Evolutionary conservation across 1,140 invertebrate species (phyloP), one percentile per base, ranked within the genome.

Genomic region (Polypedilum pembai): DNA sequence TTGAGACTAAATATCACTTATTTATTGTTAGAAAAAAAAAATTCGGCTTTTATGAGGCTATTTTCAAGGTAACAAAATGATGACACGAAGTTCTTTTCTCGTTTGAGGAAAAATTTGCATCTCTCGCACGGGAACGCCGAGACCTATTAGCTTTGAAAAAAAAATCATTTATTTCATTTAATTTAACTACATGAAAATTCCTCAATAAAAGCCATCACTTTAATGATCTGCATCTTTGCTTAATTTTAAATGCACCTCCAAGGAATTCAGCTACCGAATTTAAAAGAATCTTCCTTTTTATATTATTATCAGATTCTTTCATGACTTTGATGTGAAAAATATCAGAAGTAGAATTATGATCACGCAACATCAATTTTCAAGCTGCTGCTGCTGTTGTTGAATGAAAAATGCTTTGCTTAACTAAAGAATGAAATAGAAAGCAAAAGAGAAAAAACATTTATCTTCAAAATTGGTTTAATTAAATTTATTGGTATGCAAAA

Each of bases 321-420:
- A 56, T 56, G 45, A 56, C 45, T 56, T 56, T 56, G 45, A 56
- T 56, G 45, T 56, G 45, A 56, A 56, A 56, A 56, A n/a, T 56
- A 56, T 56, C 12, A n/a, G 45, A 56, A 56, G 12, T 4, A 56
- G 45, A 56, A 56, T 56, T 56, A 56, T 56, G n/a, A 56, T 56
- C 45, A 56, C 45, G 45, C 45, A 56, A 56, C 45, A n/a, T 12
- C 45, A 56, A 56, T 56, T 56, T 45, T 15, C 10, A n/a, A 56
- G 45, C 10, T 56, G 45, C 45, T 56, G 12, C 4, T 12, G n/a
- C n/a, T 33, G 24, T 56, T 56, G 12, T 56, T 56, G 45, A 56
- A 56, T 56, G 45, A 56, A 56, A 56, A 56, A 15, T 56, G 45
- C 45, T 12, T 45, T 45, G 8, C 8, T 45, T 45, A 45, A 15